Evolutionary conservation across 2,113 vertebrate genomes (phyloP), one percentile per base, ranked within the genome.

Genomic region (Capreolus pygargus): DNA sequence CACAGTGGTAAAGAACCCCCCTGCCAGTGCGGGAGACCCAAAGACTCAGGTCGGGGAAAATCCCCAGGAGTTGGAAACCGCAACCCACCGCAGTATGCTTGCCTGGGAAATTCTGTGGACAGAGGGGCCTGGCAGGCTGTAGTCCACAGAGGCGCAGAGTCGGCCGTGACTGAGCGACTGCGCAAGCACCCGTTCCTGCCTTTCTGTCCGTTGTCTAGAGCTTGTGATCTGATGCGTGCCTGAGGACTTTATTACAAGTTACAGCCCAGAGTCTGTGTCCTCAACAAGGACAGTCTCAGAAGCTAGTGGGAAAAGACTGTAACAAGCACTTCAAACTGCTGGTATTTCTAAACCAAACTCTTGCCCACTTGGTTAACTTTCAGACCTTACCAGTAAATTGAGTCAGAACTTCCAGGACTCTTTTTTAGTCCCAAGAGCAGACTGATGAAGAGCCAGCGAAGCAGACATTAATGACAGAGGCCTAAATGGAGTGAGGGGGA

Each of bases 361-460:
- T 81, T 89, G 50, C 33, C 64, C 25, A 64, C 15, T 85, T 50
- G 50, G 17, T 27, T 30, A 79, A 39, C 33, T 70, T 89, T 92
- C 52, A 81, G 67, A 82, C 19, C 25, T 50, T 74, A 85, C 33
- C 50, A 43, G 83, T 36, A 10, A 92, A n/a, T 11, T 33, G n/a
- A 89, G 17, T 61, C 43, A 50, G 52, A 89, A 96, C 86, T 89
- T 82, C 45, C 45, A 55, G 36, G 54, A 85, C 58, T 82, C 13
- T 12, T 91, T 91, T 85, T 89, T 52, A 45, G 12, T 82, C 5
- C 15, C 81, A 33, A 57, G 36, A 85, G 17, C 2, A 23, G 61
- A 76, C 50, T 82, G 47, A 30, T 87, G 82, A 92, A 91, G 83
- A 79, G 84, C 30, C 43, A 58, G 83, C 43, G 55, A 58, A 88